These are phyloP conservation scores for Tachina fera DNA, from an alignment of 2,888 invertebrate species.

Conservation along the genomic window DNA sequence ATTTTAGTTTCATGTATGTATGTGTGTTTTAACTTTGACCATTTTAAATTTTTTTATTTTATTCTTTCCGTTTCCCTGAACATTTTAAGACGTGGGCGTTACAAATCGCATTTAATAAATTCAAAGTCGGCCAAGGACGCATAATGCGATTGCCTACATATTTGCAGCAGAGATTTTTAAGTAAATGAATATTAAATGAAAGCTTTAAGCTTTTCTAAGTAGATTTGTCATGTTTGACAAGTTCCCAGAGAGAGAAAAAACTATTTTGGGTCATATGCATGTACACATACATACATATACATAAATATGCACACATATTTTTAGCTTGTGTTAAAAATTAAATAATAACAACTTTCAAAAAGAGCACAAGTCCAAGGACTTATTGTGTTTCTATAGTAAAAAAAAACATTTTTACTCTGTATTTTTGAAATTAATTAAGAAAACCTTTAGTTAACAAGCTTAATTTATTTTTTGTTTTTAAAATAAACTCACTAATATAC, in stretches of 20 bases:
- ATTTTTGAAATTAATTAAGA: too few species aligned
- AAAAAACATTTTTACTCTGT: too few species aligned
- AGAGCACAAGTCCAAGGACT: too few species aligned
- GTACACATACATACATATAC: not conserved
- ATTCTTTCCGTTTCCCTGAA: not conserved
- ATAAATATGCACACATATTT: too few species aligned
- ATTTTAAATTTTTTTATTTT: slow-evolving; percentile 8
- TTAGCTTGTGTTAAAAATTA: too few species aligned
- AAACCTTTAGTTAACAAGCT: too few species aligned
- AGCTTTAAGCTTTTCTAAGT: slow-evolving; percentile 2
- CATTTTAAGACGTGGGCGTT: not conserved
- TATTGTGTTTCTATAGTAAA: too few species aligned
- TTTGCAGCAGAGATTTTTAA: not conserved
- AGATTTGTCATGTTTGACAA: not conserved
- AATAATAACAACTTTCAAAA: too few species aligned
- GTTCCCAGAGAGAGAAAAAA: not conserved
- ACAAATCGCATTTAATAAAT: slow-evolving; percentile 17
- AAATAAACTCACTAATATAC: too few species aligned
- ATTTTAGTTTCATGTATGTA: not conserved
- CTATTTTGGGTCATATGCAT: not conserved
- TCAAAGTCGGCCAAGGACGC: slow-evolving; percentile 50
- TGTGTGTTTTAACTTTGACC: slow-evolving; percentile 33
- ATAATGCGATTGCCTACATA: slow-evolving; percentile 26
- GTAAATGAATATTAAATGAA: slow-evolving; percentile 8
- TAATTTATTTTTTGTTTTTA: too few species aligned